Base-by-base conservation (phyloP, 1,140 invertebrate species). In the Antheraea mylitta region DNA sequence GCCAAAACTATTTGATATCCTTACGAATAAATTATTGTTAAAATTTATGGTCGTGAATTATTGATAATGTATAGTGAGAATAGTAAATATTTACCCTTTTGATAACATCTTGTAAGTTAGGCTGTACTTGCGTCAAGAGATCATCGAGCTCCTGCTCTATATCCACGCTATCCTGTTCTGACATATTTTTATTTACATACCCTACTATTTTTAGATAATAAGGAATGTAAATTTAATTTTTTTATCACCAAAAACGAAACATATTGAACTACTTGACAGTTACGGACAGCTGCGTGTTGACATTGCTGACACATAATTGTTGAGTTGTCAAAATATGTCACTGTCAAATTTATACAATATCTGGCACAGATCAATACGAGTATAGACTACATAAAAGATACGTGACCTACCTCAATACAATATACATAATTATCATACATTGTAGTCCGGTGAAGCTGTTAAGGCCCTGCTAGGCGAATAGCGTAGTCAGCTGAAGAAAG, bases 21-120 rank as follows among this genome's bases (percentile, higher is more conserved):
- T 16, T 53, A 53, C 10, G 16, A 53, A 53, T 53, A 16, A 53
- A 53, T 13, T 53, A 53, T 53, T 53, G 13, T 16, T n/a, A 53
- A 13, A 53, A 53, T 16, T 53, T n/a, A 13, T 53, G 45, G 45
- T 9, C 16, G 9, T 53, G 11, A 53, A 53, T 53, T 53, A 53
- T n/a, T 53, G 6, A 10, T 53, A 53, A 13, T 53, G 16, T 6
- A 13, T 13, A 16, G 6, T 53, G 13, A 16, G 60, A 66, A 63
- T 58, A 37, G 30, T 69, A 78, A 71, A 72, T 85, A 85, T 80
- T 87, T 87, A 90, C 90, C 78, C 90, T 82, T 84, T 92, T 92
- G 72, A 92, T 90, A 86, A 92, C 87, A 78, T 92, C 87, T 78
- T 92, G 90, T 60, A 92, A 81, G 70, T 89, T 83, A 19, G 90